phyloP scores from a whole-genome alignment of 2,797 vertebrate species.

The Urophycis tenuis region DNA sequence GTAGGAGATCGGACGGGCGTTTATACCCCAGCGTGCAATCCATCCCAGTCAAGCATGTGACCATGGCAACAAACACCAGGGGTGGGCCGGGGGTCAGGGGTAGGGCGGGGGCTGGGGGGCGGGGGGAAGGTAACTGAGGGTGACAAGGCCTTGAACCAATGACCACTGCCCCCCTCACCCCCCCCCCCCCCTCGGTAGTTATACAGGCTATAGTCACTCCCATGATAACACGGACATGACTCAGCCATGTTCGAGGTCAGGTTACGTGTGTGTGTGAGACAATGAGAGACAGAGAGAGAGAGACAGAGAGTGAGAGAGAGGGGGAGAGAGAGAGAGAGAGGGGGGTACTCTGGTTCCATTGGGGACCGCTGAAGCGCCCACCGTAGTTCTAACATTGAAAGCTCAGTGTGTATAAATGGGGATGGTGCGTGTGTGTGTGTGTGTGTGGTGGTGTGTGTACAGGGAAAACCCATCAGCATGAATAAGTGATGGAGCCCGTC shows the following conservation, averaged over 20 bases:
- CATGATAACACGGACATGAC: not conserved
- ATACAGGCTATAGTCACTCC: not conserved
- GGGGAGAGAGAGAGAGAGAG: not conserved
- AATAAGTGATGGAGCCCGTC: constrained; percentile 71
- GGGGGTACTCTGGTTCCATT: not conserved
- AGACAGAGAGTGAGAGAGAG: too few relatives aligned
- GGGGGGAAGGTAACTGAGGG: too few relatives aligned
- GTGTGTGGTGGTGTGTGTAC: constrained; percentile 38
- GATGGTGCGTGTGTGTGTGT: constrained; percentile 17
- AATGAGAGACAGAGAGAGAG: too few relatives aligned
- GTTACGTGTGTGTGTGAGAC: too few relatives aligned
- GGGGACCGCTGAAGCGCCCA: constrained; percentile 31
- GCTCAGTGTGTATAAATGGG: constrained; percentile 52
- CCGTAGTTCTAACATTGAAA: constrained; percentile 26
- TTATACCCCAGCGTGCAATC: not conserved
- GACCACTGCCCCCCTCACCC: not conserved
- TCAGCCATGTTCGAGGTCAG: not conserved
- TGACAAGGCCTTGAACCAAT: not conserved
- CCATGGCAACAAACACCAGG: not conserved
- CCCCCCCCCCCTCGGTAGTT: not conserved
- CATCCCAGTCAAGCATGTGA: not conserved
- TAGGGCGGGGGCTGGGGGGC: not conserved
- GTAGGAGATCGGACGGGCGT: not conserved
- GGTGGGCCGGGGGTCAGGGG: not conserved
- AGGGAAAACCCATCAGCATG: constrained; percentile 76